A percentile compares a stretch with the other conserved stretches of the same genome.
These are phyloP conservation scores for Monochamus alternatus DNA, from an alignment of 2,888 invertebrate species.

Conservation along the genomic window DNA sequence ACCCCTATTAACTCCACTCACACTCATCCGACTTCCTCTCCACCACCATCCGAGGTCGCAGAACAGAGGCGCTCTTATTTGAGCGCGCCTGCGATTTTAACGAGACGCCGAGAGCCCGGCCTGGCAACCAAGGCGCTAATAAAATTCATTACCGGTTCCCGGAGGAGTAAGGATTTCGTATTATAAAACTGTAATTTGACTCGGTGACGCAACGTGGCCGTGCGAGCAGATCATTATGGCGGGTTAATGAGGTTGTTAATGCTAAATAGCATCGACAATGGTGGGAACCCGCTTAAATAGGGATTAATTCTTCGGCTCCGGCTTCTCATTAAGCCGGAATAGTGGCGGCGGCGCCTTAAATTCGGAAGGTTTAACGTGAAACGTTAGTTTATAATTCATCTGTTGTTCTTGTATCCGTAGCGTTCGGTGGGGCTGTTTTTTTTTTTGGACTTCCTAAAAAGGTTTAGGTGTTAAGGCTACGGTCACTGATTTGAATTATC, in stretches of 20 bases:
- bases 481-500: neutral
- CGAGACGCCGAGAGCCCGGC: no score
- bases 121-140: slow-evolving; percentile 6
- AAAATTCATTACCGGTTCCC: slow-evolving; percentile 40
- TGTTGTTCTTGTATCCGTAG: neutral
- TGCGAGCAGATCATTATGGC: slow-evolving; percentile 10
- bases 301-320: slow-evolving; percentile 19
- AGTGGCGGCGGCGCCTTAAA: neutral
- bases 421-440: no score
- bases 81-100: neutral
- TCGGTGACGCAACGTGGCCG: slow-evolving; percentile 37
- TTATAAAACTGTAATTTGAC: slow-evolving; percentile 42
- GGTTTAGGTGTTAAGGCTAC: neutral
- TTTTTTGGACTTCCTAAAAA: neutral
- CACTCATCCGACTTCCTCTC: neutral
- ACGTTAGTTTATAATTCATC: neutral
- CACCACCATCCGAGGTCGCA: neutral
- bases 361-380: neutral
- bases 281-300: slow-evolving; percentile 21
- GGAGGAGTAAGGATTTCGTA: slow-evolving; percentile 61
- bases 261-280: slow-evolving; percentile 32
- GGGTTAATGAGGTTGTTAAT: slow-evolving; percentile 33
- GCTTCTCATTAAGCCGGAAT: slow-evolving; percentile 3
- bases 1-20: neutral
- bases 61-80: neutral